Evolutionary conservation across 2,113 vertebrate species (phyloP), one percentile per base, ranked within the genome.

Genomic region (Corydoras sp.): DNA sequence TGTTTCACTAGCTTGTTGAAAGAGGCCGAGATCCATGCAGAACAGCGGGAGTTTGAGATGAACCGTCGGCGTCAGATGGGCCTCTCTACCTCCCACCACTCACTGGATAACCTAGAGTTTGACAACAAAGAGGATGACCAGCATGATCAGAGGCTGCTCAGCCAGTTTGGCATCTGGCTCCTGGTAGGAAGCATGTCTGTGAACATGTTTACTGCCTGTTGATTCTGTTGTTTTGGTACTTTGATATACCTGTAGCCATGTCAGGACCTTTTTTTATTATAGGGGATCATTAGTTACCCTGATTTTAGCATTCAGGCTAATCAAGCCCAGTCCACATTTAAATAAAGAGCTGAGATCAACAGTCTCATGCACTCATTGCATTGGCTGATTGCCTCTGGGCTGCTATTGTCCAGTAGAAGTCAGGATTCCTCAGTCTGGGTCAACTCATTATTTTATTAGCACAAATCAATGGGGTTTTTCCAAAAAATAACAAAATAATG

Each of bases 81-180:
- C 18, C 87, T 98, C 35, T 97, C 97, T 1, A 92, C 96, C 60
- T 98, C 97, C 13, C 95, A 96, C 81, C 97, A 98, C 66, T 98
- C 97, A 24, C 85, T 98, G 82, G 97, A 99, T 83, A 98, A 99
- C 77, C 90, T 93, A 0, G 97, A 99, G 81, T 98, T 97, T 77
- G 97, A 99, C 79, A 99, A 98, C 88, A 99, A 98, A 82, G 97
- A 99, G 68, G 97, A 99, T 14, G 95, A 98, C 78, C 97, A 96
- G 80, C 95, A 99, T 0, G 97, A 99, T 85, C 97, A 99, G 78
- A 90, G 97, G 3, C 93, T 99, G 12, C 89, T 99, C 81, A 99
- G 97, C 77, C 97, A 99, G 78, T 99, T 99, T 77, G 97, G 96
- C 82, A 99, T 99, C 83, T 99, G 97, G 97, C 96, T 99, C 84